Evolutionary conservation across 1,140 invertebrate genomes (phyloP), one percentile per base, ranked within the genome.

Genomic region (Calephelis virginiensis): DNA sequence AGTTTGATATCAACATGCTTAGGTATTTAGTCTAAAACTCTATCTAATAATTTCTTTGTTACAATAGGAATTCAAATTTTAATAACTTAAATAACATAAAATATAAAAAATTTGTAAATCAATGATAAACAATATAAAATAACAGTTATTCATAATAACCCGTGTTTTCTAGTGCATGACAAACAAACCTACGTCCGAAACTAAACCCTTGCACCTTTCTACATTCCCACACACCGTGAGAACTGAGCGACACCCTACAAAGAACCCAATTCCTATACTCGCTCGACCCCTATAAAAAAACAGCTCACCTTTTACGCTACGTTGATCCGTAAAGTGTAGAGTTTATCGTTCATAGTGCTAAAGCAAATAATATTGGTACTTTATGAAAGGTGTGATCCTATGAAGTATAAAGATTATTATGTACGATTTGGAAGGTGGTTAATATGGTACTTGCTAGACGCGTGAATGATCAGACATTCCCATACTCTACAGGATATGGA

Each of bases 141-240:
- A n/a, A 14, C 40, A 61, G 28, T 46, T 46, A 62, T 62, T 17
- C 11, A 45, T 62, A 61, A 45, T 13, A 28, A 17, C 66, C 45
- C 53, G 49, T 66, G 59, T 67, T 46, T 71, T 71, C 64, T 63
- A 71, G 68, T 71, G 72, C 72, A 67, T 69, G 69, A 63, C 67
- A 74, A 74, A 74, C 69, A 71, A 60, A 69, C 63, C 66, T 72
- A 64, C 67, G 67, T 72, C 71, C 71, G 71, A 72, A 70, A 71
- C 43, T 60, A 66, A 76, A 76, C 85, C 84, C 81, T 85, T 86
- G 80, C 83, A 87, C 85, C 83, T 86, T 83, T 78, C 75, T 71
- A 76, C 81, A 90, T 90, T 90, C 87, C 85, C 87, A 90, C 85
- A 88, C 82, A 82, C 66, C 85, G 87, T 90, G 87, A 81, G 87